Evolutionary conservation across 2,888 invertebrate species (phyloP).

Genomic region (Acleris literana): DNA sequence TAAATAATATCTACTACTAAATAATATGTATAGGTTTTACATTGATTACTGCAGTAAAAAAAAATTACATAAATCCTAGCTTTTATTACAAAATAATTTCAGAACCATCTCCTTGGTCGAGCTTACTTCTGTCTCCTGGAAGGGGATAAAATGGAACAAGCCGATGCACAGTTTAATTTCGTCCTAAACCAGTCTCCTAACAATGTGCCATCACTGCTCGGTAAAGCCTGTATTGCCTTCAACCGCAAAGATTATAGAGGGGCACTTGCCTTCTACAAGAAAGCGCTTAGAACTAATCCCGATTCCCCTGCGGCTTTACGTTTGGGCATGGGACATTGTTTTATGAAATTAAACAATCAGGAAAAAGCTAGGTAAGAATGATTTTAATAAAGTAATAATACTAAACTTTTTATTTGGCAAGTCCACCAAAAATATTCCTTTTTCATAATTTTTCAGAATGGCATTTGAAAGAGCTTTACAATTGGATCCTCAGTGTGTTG

Average conservation of each 20-base stretch:
- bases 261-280: constrained; percentile 98
- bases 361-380: constrained; percentile 92
- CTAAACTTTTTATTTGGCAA: neutral
- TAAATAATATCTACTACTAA: too few relatives aligned
- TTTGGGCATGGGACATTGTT: constrained; percentile 99
- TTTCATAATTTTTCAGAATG: constrained; percentile 80
- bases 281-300: constrained; percentile 97
- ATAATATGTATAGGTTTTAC: too few relatives aligned
- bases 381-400: too few relatives aligned
- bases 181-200: constrained; percentile 97
- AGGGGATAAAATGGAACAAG: constrained; percentile 99
- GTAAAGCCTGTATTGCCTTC: constrained; percentile 99
- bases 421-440: too few relatives aligned
- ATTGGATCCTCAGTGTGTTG: constrained; percentile 96
- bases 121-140: constrained; percentile 99
- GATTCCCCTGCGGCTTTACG: constrained; percentile 98
- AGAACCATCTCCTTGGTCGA: constrained; percentile 98
- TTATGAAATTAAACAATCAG: constrained; percentile 96
- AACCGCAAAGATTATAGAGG: constrained; percentile 98
- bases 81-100: constrained; percentile 39
- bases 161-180: constrained; percentile 99
- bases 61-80: too few relatives aligned
- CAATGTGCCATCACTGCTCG: constrained; percentile 97
- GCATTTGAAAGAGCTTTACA: constrained; percentile 98
- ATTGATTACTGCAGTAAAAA: too few relatives aligned